Evolutionary conservation across 2,113 vertebrate genomes (phyloP).

Genomic region (Austrofundulus limnaeus): DNA sequence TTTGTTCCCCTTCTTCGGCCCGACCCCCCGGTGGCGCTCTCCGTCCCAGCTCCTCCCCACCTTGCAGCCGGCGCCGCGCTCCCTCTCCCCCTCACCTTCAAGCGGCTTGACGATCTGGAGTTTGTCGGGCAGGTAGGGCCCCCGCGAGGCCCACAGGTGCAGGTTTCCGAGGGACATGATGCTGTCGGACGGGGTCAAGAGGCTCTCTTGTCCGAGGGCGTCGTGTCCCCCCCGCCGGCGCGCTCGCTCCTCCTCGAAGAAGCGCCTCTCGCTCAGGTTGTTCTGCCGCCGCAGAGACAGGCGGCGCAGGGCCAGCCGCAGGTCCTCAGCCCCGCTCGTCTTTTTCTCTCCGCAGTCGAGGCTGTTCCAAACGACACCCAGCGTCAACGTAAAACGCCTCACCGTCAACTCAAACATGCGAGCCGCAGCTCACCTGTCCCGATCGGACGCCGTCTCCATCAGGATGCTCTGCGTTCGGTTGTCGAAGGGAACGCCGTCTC

Average conservation of each 20-base stretch:
- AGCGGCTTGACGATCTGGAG: slow-evolving; percentile 99
- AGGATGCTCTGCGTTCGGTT: slow-evolving; percentile 92
- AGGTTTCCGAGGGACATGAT: slow-evolving; percentile 95
- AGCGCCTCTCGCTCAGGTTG: slow-evolving; percentile 90
- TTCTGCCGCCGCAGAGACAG: slow-evolving; percentile 94
- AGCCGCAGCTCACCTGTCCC: slow-evolving; percentile 76
- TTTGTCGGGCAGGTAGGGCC: slow-evolving; percentile 96
- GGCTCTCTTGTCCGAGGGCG: slow-evolving; percentile 70
- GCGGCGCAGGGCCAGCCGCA: slow-evolving; percentile 89
- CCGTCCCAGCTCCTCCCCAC: slow-evolving; percentile 33
- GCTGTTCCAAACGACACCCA: slow-evolving; percentile 12
- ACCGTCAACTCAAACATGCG: too few relatives aligned
- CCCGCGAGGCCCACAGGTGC: slow-evolving; percentile 88
- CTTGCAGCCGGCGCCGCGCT: not conserved
- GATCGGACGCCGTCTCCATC: slow-evolving; percentile 82
- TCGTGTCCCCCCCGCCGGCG: slow-evolving; percentile 84
- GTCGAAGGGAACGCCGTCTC: slow-evolving; percentile 81
- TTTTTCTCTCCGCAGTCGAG: slow-evolving; percentile 83
- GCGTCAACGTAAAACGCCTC: not conserved
- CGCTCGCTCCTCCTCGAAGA: slow-evolving; percentile 93
- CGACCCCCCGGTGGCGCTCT: not conserved
- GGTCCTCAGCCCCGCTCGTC: slow-evolving; percentile 87
- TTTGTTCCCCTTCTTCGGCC: slow-evolving; percentile 43
- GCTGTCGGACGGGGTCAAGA: slow-evolving; percentile 90
- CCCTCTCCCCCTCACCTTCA: slow-evolving; percentile 89